Evolutionary conservation across 2,888 invertebrate species (phyloP).

Genomic region (Andricus quercusramuli): DNA sequence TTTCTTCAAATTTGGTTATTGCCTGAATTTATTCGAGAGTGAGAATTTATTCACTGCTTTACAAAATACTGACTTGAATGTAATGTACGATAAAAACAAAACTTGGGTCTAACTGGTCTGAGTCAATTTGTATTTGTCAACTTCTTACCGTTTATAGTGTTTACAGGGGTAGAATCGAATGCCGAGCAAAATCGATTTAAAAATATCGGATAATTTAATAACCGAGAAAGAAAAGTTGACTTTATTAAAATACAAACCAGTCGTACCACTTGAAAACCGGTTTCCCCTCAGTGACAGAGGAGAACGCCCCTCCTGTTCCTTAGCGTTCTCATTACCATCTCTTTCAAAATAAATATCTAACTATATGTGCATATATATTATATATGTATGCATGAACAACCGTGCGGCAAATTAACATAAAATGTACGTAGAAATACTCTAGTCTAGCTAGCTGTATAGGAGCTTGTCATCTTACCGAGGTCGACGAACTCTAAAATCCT

Average conservation of each 20-base stretch:
- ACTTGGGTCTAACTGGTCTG: not conserved
- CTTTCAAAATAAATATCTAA: slow-evolving; percentile 58
- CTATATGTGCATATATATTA: slow-evolving; percentile 30
- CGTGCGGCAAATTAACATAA: slow-evolving; percentile 36
- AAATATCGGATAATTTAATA: slow-evolving; percentile 66
- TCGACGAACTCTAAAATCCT: slow-evolving; percentile 34
- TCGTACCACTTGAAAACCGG: slow-evolving; percentile 70
- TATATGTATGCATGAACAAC: slow-evolving; percentile 24
- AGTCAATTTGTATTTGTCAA: slow-evolving; percentile 2
- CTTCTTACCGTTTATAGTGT: not conserved
- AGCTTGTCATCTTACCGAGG: not conserved
- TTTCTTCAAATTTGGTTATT: no score
- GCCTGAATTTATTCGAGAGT: not conserved
- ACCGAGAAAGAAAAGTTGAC: slow-evolving; percentile 66
- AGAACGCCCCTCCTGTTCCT: slow-evolving; percentile 53
- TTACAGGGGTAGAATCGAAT: slow-evolving; percentile 20
- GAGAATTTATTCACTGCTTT: not conserved
- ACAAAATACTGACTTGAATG: not conserved
- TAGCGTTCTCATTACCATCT: slow-evolving; percentile 57
- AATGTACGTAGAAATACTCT: not conserved
- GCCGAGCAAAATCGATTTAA: slow-evolving; percentile 42
- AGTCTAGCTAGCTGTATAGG: not conserved
- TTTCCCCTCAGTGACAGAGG: slow-evolving; percentile 58
- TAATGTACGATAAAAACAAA: not conserved
- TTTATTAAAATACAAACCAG: slow-evolving; percentile 74